Evolutionary conservation across 2,888 invertebrate genomes (phyloP).

Genomic region (Lypha dubia): DNA sequence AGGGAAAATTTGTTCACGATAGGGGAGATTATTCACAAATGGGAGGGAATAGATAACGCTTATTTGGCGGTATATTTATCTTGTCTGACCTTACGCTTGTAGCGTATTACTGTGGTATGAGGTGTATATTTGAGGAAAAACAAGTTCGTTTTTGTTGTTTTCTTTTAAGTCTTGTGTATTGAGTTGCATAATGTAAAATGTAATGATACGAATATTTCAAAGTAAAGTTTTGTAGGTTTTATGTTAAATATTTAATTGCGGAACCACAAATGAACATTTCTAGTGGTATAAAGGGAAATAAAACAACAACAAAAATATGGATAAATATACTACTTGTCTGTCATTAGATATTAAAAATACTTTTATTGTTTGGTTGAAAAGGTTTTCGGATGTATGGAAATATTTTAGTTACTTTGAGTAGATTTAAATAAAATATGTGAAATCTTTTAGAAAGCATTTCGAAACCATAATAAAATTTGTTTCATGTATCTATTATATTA

Average conservation of each 20-base stretch:
- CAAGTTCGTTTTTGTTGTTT: slow-evolving; percentile 50
- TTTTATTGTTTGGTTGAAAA: neutral
- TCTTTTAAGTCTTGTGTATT: slow-evolving; percentile 49
- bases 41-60: no score
- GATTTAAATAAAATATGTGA: no score
- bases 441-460: no score
- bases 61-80: neutral
- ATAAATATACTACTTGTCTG: slow-evolving; percentile 32
- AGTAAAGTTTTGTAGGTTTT: slow-evolving; percentile 62
- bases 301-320: neutral
- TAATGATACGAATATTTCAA: slow-evolving; percentile 45
- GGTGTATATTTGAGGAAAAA: slow-evolving; percentile 62
- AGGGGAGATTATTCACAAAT: no score
- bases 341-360: slow-evolving; percentile 36
- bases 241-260: slow-evolving; percentile 68
- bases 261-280: slow-evolving; percentile 60
- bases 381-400: neutral
- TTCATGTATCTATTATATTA: no score
- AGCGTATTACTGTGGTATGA: slow-evolving; percentile 26
- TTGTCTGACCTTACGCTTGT: neutral
- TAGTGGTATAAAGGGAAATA: slow-evolving; percentile 17
- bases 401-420: neutral
- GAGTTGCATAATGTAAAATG: slow-evolving; percentile 62
- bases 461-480: no score
- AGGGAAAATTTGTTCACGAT: no score